Base-by-base conservation (phyloP, 2,888 invertebrate species). In the Euplexia lucipara region DNA sequence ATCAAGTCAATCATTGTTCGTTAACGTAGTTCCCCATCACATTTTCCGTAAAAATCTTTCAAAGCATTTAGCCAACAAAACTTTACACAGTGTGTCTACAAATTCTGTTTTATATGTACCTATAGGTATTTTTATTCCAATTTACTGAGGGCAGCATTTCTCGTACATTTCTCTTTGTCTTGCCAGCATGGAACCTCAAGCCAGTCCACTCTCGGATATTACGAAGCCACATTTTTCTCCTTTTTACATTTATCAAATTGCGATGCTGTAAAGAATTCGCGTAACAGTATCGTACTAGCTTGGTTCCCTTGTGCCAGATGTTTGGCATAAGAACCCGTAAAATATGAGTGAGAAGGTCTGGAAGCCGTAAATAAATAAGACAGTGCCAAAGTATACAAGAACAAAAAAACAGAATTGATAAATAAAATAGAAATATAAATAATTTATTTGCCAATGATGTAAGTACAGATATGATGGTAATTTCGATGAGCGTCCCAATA, bases 161-260 rank as follows among this genome's bases (percentile, higher is more conserved):
- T 60, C 52, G 34, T 71, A 30, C 52, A 65, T 71, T 70, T 71
- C 48, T 65, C 72, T 72, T 65, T 58, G 66, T 72, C 53, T 66
- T 61, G 34, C 8, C 14, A 22, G 49, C 20, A 34, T 56, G 42
- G 32, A 47, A 30, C 60, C 37, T 3, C 51, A 42, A 68, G 56
- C 20, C 20, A 41, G 67, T 52, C 56, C 74, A 71, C 74, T 71
- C 71, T 61, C 42, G 56, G 18, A 74, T 68, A 72, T 72, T 72
- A 57, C 68, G 39, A 7, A 69, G 12, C 44, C 48, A 62, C 69
- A 62, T 69, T 72, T 74, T 68, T 52, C 73, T 66, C 35, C 26
- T 48, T 49, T 73, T 61, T 44, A 73, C 65, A 70, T 70, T 70
- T 71, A 73, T 71, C 71, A 68, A 61, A 74, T 72, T 72, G 70